Conservation (phyloP, 1,140 invertebrate species). For the Wiebesia pumilae region DNA sequence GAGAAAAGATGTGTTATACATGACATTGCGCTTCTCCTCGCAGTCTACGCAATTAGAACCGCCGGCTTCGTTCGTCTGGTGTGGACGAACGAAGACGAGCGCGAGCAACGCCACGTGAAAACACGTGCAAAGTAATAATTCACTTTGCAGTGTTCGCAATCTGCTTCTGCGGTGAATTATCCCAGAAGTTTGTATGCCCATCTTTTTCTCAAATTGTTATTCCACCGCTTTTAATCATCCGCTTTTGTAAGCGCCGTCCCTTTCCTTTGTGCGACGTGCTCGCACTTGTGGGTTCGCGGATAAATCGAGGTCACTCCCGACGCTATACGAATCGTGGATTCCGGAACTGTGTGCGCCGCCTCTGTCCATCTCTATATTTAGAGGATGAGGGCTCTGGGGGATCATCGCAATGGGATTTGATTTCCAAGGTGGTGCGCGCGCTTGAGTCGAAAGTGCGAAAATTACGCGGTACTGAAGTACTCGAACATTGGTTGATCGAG, state of each 20-base stretch:
- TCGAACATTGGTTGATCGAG: neutral
- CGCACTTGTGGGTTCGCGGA: neutral
- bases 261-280: neutral
- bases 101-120: neutral
- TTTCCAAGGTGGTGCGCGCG: neutral
- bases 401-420: neutral
- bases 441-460: neutral
- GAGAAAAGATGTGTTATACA: slow-evolving; percentile 6
- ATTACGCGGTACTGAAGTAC: neutral
- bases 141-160: neutral
- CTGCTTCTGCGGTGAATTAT: neutral
- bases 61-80: neutral
- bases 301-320: neutral
- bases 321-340: neutral
- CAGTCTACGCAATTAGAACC: slow-evolving; percentile 8
- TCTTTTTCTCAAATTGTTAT: neutral
- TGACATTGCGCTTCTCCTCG: neutral
- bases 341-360: neutral
- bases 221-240: neutral
- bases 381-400: neutral
- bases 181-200: neutral
- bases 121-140: neutral
- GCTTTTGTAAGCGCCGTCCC: neutral
- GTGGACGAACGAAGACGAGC: neutral
- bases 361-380: neutral